Percentiles rank a stretch among this genome's conserved stretches.
These are phyloP conservation scores for Pungitius pungitius DNA, from an alignment of 2,113 vertebrate genomes.

Conservation along the genomic window DNA sequence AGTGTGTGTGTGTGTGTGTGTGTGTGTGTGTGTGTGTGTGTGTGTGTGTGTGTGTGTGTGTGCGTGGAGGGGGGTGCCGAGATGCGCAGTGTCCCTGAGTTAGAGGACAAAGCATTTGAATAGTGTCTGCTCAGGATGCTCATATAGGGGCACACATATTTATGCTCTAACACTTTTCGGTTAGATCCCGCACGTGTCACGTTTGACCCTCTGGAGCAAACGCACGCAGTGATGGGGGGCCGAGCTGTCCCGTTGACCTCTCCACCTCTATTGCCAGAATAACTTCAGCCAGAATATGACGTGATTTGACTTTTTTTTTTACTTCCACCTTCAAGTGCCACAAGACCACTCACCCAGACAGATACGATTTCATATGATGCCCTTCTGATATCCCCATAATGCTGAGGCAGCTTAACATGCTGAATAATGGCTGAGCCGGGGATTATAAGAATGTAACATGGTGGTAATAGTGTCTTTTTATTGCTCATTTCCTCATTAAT, in stretches of 20 bases:
- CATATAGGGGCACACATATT: conserved; percentile 44
- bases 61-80: conserved; percentile 30
- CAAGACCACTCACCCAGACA: conserved; percentile 16
- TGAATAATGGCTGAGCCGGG: conserved; percentile 10
- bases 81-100: conserved; percentile 80
- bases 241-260: conserved; percentile 46
- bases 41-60: neutral
- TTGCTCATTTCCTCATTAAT: conserved; percentile 53
- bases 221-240: neutral
- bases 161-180: conserved; percentile 44
- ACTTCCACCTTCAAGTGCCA: neutral
- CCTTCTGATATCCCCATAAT: conserved; percentile 20
- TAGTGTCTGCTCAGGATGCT: conserved; percentile 59
- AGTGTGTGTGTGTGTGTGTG: neutral
- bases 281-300: conserved; percentile 18
- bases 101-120: conserved; percentile 79
- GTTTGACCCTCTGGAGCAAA: conserved; percentile 7
- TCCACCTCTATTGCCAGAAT: conserved; percentile 17
- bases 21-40: neutral
- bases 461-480: conserved; percentile 23
- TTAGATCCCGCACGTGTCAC: conserved; percentile 45
- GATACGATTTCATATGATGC: conserved; percentile 28
- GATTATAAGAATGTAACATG: conserved; percentile 35
- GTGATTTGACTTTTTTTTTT: conserved; percentile 17
- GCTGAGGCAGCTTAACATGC: conserved; percentile 44